A percentile compares a stretch with the other conserved stretches of the same genome.
phyloP scores from a whole-genome alignment of 2,888 invertebrate species.

The Torymus texanus region DNA sequence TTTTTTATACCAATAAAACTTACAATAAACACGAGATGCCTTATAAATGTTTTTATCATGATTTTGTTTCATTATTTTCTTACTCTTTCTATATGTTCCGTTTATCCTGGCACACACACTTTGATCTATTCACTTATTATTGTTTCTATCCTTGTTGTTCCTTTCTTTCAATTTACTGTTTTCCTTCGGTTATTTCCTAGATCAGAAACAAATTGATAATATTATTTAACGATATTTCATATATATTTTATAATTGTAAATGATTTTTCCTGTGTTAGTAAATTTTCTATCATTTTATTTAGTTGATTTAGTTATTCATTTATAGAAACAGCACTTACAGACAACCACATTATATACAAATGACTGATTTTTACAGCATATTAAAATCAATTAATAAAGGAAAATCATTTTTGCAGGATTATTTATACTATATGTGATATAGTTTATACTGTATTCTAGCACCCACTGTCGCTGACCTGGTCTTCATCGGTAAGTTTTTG shows the following conservation, averaged over 20 bases:
- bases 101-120: neutral
- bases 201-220: neutral
- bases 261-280: too few species aligned
- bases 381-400: slow-evolving; percentile 20
- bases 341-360: too few species aligned
- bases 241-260: neutral
- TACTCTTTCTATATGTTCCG: slow-evolving; percentile 20
- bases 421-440: slow-evolving; percentile 37
- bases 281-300: neutral
- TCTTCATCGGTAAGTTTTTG: slow-evolving; percentile 49
- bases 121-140: slow-evolving; percentile 13
- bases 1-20: slow-evolving; percentile 70
- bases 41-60: slow-evolving; percentile 55
- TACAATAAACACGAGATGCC: slow-evolving; percentile 64
- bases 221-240: slow-evolving; percentile 6
- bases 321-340: too few species aligned
- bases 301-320: neutral
- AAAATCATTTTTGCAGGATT: slow-evolving; percentile 52
- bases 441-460: slow-evolving; percentile 9
- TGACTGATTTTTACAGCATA: neutral
- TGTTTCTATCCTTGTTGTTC: slow-evolving; percentile 18
- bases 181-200: neutral
- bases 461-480: slow-evolving; percentile 22
- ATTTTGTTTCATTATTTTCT: slow-evolving; percentile 47
- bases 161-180: slow-evolving; percentile 15